Evolutionary conservation across 2,888 invertebrate species (phyloP).

Genomic region (Agrotis segetum): DNA sequence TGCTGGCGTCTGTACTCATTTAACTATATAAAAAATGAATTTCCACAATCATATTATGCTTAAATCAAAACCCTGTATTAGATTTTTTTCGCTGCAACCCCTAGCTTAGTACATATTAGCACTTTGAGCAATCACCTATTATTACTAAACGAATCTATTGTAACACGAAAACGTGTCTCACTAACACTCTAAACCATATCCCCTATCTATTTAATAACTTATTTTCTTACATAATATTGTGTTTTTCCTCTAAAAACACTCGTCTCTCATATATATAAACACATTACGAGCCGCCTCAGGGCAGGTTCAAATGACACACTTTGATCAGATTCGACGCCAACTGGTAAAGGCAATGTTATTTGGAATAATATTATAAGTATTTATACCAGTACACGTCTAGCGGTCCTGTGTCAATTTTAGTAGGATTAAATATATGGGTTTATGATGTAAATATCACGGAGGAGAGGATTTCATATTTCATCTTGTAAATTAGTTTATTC

Average conservation of each 20-base stretch:
- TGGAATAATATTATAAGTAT: conserved; percentile 30
- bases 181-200: background rate
- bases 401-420: conserved; percentile 23
- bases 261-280: conserved; percentile 24
- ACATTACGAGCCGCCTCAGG: conserved; percentile 45
- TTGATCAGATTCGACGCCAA: conserved; percentile 49
- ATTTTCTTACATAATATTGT: conserved; percentile 24
- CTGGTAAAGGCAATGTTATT: conserved; percentile 29
- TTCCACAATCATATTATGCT: background rate
- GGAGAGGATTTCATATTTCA: background rate
- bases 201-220: conserved; percentile 3
- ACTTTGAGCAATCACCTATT: too few relatives aligned
- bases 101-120: too few relatives aligned
- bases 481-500: background rate
- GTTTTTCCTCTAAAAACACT: conserved; percentile 25
- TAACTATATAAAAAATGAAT: too few relatives aligned
- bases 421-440: background rate
- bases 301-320: conserved; percentile 46
- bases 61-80: background rate
- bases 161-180: background rate
- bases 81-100: background rate
- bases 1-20: too few relatives aligned
- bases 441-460: background rate
- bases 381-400: conserved; percentile 26
- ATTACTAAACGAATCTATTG: background rate